Base-by-base conservation (phyloP, 2,797 vertebrate genomes). In the Calcarius lapponicus region DNA sequence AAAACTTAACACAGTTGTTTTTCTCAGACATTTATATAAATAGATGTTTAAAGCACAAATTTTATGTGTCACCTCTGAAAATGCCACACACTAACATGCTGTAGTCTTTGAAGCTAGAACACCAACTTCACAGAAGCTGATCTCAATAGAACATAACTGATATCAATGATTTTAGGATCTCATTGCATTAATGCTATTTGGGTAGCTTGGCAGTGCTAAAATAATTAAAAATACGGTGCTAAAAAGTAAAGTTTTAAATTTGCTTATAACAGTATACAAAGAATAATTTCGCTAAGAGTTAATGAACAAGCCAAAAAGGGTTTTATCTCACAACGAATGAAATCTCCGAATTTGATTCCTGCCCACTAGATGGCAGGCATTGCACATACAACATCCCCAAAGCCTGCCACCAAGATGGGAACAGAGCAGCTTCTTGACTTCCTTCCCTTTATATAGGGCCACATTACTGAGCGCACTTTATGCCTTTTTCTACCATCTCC, bases 351-450 rank as follows among this genome's bases (percentile, higher is more conserved):
- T 76, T 70, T 73, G 45, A 66, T 7, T 80, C 11, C 13, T 69
- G 13, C 6, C 90, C 94, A 85, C 91, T 69, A 96, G 93, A 86
- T 88, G 94, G 92, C 93, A 96, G 73, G 62, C 67, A 47, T 5
- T 31, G 22, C 53, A 57, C 24, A 69, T 0, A 0, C 7, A 32
- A 43, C 20, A 9, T 15, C 10, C 11, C 11, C 1, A 1, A 25
- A 2, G 31, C 11, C 32, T 18, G 18, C 4, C 17, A 25, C 18
- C 7, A 40, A 3, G 0, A 16, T 0, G 0, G 16, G 4, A 76
- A 48, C 9, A 6, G 18, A 17, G 16, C 29, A 40, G 8, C 4
- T 53, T 17, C 26, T 24, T 2, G 1, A 24, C 18, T 45, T 73
- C 28, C 18, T 34, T 45, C 60, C 24, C 19, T 15, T 20, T 34